These are phyloP conservation scores for Drosophila diplacantha DNA, from an alignment of 2,888 invertebrate species.

Conservation along the genomic window DNA sequence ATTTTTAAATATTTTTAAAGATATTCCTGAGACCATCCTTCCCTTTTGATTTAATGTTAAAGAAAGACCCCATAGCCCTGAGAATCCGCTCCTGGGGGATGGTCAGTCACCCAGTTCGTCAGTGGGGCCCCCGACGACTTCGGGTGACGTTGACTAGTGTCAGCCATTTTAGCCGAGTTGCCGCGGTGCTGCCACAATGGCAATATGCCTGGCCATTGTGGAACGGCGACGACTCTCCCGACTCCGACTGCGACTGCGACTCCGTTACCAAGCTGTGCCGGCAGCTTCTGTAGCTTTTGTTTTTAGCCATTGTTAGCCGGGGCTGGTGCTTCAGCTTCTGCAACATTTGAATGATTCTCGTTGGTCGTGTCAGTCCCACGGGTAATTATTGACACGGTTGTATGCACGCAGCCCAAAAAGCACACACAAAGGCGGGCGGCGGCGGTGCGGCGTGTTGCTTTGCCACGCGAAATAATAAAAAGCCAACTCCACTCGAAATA, in stretches of 20 bases:
- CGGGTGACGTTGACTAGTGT: conserved; percentile 51
- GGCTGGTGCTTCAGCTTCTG: conserved; percentile 62
- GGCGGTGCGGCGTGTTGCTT: conserved; percentile 43
- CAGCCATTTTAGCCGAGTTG: conserved; percentile 64
- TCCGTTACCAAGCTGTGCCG: conserved; percentile 39
- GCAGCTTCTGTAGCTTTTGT: conserved; percentile 57
- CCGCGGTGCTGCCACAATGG: conserved; percentile 35
- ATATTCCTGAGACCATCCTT: accelerated
- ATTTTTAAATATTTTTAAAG: background rate
- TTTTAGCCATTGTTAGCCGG: conserved; percentile 68
- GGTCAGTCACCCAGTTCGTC: conserved; percentile 45
- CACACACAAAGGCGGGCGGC: conserved; percentile 52
- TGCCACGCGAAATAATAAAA: conserved; percentile 72
- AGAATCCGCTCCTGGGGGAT: conserved; percentile 27
- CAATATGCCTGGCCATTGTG: conserved; percentile 36
- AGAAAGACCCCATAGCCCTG: too few relatives aligned
- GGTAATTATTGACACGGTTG: conserved; percentile 76
- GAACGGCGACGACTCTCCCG: conserved; percentile 18
- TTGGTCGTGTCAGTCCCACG: conserved; percentile 76
- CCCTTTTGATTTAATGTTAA: background rate
- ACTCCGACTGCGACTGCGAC: conserved; percentile 7
- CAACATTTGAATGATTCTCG: conserved; percentile 75
- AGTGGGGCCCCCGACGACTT: conserved; percentile 17
- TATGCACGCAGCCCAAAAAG: conserved; percentile 75
- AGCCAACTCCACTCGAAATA: conserved; percentile 60